Conservation (phyloP, 2,797 vertebrate species). For the Tragelaphus eurycerus region DNA sequence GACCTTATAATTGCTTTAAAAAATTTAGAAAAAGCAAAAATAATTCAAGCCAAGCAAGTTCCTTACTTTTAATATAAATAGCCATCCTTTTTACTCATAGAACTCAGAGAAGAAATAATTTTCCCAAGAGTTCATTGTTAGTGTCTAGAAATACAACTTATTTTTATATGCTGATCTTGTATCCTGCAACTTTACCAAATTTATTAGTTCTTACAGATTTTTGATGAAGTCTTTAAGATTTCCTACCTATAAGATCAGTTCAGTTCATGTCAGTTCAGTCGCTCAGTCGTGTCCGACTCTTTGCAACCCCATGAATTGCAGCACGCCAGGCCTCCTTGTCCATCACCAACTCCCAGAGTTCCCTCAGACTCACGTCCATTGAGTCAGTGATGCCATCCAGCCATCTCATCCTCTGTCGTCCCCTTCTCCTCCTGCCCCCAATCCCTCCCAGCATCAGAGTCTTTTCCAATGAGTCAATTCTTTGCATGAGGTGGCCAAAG, state of each 20-base stretch:
- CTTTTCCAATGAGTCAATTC: too few relatives aligned
- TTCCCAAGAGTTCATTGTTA: neutral
- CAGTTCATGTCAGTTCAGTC: too few relatives aligned
- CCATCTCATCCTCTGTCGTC: too few relatives aligned
- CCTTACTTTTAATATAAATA: neutral
- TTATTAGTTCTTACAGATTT: neutral
- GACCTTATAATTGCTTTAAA: neutral
- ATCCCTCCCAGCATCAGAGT: too few relatives aligned
- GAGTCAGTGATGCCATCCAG: too few relatives aligned
- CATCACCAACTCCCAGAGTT: too few relatives aligned
- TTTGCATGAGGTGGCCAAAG: too few relatives aligned
- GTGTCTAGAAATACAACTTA: neutral
- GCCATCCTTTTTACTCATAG: neutral
- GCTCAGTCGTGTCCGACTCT: too few relatives aligned
- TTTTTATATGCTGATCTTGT: neutral
- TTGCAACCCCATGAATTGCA: too few relatives aligned
- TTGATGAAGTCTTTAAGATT: neutral
- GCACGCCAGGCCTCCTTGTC: too few relatives aligned
- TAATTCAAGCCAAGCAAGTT: slow-evolving; percentile 1
- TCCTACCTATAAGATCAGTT: neutral
- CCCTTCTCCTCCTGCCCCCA: too few relatives aligned
- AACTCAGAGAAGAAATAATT: neutral
- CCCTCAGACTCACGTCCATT: too few relatives aligned
- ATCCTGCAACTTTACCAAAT: neutral
- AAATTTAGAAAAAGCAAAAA: neutral